These are phyloP conservation scores for Centropristis striata DNA, from an alignment of 2,113 vertebrate genomes.

Conservation along the genomic window DNA sequence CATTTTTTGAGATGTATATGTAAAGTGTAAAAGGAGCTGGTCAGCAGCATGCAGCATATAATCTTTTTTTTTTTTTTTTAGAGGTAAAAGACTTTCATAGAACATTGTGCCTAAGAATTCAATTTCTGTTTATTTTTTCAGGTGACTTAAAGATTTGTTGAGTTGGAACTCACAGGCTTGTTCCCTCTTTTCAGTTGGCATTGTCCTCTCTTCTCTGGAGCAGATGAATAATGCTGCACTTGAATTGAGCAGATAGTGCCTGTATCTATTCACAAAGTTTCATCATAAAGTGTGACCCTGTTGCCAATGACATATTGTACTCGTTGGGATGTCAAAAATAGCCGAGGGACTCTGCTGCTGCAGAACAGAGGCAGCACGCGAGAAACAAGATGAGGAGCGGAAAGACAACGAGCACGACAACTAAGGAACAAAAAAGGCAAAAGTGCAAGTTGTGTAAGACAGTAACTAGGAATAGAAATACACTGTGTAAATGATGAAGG, in stretches of 20 bases:
- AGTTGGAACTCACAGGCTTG: too few relatives aligned
- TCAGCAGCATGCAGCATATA: too few relatives aligned
- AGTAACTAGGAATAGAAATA: conserved; percentile 44
- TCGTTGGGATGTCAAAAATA: conserved; percentile 57
- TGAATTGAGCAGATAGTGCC: conserved; percentile 4
- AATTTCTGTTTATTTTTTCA: too few relatives aligned
- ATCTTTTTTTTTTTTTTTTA: too few relatives aligned
- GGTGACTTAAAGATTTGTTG: too few relatives aligned
- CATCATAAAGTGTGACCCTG: conserved; percentile 43
- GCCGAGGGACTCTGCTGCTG: conserved; percentile 18
- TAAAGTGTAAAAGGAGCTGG: too few relatives aligned
- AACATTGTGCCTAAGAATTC: too few relatives aligned
- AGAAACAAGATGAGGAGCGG: background rate
- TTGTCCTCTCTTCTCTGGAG: background rate
- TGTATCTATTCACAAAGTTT: conserved; percentile 16
- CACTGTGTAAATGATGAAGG: background rate
- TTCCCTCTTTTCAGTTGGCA: background rate
- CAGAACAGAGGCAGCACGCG: conserved; percentile 4
- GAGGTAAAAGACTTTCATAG: too few relatives aligned
- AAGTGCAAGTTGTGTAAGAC: conserved; percentile 49
- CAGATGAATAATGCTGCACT: background rate
- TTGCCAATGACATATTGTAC: conserved; percentile 51
- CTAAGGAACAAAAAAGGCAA: background rate
- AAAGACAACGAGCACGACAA: background rate
- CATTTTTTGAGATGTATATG: too few relatives aligned